phyloP scores from a whole-genome alignment of 2,113 vertebrate genomes.

The Macrotis lagotis region DNA sequence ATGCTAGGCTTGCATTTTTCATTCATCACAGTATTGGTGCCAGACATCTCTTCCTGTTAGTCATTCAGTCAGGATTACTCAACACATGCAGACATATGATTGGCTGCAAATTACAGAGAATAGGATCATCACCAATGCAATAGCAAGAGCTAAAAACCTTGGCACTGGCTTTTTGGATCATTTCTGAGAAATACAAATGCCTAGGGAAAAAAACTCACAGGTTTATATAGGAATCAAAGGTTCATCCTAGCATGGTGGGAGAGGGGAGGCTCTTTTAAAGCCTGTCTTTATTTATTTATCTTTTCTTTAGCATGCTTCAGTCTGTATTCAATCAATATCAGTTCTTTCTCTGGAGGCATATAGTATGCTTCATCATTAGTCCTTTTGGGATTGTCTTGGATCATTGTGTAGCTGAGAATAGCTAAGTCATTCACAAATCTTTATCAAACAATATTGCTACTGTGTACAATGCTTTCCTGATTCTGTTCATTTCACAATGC shows the following conservation, averaged over 20 bases:
- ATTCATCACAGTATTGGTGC: slow-evolving; percentile 74
- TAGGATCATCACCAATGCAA: slow-evolving; percentile 39
- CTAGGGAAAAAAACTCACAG: slow-evolving; percentile 54
- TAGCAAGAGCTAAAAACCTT: slow-evolving; percentile 48
- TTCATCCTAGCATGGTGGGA: slow-evolving; percentile 10
- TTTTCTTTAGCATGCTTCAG: no score
- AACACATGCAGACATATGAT: neutral
- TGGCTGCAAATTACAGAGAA: slow-evolving; percentile 47
- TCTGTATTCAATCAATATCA: no score
- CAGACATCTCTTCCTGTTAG: slow-evolving; percentile 78
- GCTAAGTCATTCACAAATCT: no score
- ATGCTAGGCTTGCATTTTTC: slow-evolving; percentile 77
- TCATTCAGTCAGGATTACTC: slow-evolving; percentile 63
- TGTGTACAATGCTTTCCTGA: no score
- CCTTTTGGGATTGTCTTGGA: no score
- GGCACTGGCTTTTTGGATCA: slow-evolving; percentile 38
- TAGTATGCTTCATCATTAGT: no score
- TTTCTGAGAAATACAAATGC: slow-evolving; percentile 68
- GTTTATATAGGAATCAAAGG: slow-evolving; percentile 41
- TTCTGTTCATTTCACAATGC: no score
- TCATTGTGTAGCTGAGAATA: no score
- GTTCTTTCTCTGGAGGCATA: no score
- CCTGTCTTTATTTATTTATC: no score
- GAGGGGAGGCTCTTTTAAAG: no score
- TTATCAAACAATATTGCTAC: no score